Conservation (phyloP, 2,113 vertebrate genomes). For the Solenodon paradoxus region DNA sequence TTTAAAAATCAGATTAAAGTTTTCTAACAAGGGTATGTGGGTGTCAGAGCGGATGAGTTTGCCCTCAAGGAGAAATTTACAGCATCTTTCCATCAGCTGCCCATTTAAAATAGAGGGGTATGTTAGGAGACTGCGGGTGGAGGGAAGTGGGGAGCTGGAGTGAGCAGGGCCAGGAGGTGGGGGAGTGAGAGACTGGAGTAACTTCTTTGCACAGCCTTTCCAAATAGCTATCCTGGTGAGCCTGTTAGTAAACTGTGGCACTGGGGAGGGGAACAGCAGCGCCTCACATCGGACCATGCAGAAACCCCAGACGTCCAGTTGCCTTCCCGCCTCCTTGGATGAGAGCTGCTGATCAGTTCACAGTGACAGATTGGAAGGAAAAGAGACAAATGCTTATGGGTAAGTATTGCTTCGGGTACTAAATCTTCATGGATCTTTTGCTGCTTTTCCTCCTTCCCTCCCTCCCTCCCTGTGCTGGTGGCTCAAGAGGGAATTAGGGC, state of each 20-base stretch:
- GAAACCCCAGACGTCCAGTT: slow-evolving; percentile 40
- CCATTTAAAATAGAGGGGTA: slow-evolving; percentile 23
- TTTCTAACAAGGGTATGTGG: slow-evolving; percentile 63
- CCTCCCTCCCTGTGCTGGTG: not conserved
- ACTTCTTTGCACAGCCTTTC: slow-evolving; percentile 50
- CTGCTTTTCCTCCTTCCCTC: not conserved
- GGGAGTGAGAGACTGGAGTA: slow-evolving; percentile 35
- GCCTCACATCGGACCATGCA: slow-evolving; percentile 20
- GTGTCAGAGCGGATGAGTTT: slow-evolving; percentile 61
- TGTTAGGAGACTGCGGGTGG: slow-evolving; percentile 38
- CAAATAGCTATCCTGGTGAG: not conserved
- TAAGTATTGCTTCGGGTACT: slow-evolving; percentile 74
- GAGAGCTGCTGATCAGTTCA: slow-evolving; percentile 43
- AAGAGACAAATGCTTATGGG: slow-evolving; percentile 59
- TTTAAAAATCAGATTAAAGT: slow-evolving; percentile 80
- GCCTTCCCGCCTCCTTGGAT: slow-evolving; percentile 44
- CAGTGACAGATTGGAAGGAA: slow-evolving; percentile 4
- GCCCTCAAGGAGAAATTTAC: slow-evolving; percentile 39
- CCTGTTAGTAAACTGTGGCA: not conserved
- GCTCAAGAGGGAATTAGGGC: not conserved
- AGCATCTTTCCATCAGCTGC: slow-evolving; percentile 27
- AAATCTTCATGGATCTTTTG: not conserved
- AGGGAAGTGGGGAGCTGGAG: slow-evolving; percentile 21
- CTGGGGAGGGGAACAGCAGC: not conserved
- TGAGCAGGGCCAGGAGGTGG: slow-evolving; percentile 31